A percentile compares a stretch with the other conserved stretches of the same genome.
Conservation (phyloP, 2,113 vertebrate species). For the Pyxicephalus adspersus region DNA sequence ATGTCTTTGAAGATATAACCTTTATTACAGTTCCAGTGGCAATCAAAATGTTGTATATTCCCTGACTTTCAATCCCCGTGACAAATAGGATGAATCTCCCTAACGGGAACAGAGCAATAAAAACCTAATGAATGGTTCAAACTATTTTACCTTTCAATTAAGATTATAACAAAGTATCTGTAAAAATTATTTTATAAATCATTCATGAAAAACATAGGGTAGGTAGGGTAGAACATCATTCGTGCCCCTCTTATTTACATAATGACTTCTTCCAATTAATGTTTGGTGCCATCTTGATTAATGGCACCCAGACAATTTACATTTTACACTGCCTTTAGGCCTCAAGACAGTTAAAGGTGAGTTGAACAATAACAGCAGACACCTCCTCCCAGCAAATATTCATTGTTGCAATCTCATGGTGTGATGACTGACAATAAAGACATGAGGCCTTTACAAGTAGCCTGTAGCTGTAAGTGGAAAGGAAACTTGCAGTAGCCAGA, state of each 20-base stretch:
- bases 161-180: too few relatives aligned
- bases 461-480: slow-evolving; percentile 7
- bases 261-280: background rate
- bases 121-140: background rate
- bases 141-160: too few relatives aligned
- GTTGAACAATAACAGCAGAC: background rate
- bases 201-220: background rate
- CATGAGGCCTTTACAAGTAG: slow-evolving; percentile 4
- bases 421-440: slow-evolving; percentile 37
- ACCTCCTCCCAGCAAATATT: background rate
- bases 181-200: background rate
- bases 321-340: background rate
- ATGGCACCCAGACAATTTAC: background rate
- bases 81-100: too few relatives aligned
- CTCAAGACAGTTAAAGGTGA: background rate
- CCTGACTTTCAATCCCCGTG: too few relatives aligned
- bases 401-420: background rate
- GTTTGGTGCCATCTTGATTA: background rate
- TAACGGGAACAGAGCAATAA: background rate
- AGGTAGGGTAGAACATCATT: background rate
- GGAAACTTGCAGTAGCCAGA: background rate
- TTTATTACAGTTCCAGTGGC: too few relatives aligned
- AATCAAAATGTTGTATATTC: too few relatives aligned
- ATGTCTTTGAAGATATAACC: too few relatives aligned
- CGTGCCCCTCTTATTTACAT: background rate